Base-by-base conservation (phyloP, 2,797 vertebrate genomes). In the Myiotriccus ornatus region DNA sequence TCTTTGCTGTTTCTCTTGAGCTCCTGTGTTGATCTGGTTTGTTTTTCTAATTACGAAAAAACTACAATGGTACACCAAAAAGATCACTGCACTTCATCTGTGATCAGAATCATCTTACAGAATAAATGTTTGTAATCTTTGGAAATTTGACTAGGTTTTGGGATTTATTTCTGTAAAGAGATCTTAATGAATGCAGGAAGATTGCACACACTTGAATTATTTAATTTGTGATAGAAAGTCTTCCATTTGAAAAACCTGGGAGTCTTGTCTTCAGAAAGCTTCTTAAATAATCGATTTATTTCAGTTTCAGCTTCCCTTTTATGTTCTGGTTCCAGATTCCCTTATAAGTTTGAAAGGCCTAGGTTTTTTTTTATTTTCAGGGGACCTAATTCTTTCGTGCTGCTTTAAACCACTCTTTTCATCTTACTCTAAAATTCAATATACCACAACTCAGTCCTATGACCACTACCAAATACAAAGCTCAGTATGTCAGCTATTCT, bases 331-430 rank as follows among this genome's bases (percentile, higher is more conserved):
- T 89, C 67, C 63, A 86, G 67, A 69, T 73, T 44, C 35, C 39
- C 14, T 18, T 44, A 34, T 81, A 55, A 76, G n/a, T 86, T 84
- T 86, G 65, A 82, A 53, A 88, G 25, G 18, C 59, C 49, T 89
- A 12, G 46, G 0, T 1, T 35, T 82, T 64, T 84, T 87, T 77
- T 83, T 20, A 8, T 87, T 74, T 37, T 62, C 55, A 41, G 63
- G 12, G 20, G 35, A 87, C 32, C 37, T 86, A 69, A 69, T 52
- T 90, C 55, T 71, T 73, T 73, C 20, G 23, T 56, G 17, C 41
- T 89, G 21, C 52, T 95, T 89, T 56, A 86, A 84, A 82, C n/a
- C 14, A 55, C n/a, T 57, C 46, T 62, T 93, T 93, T 86, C 53
- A 76, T 76, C 55, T 75, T 53, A 62, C n/a, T 65, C 22, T 77